Base-by-base conservation (phyloP, 2,113 vertebrate species). In the Spermophilus dauricus region DNA sequence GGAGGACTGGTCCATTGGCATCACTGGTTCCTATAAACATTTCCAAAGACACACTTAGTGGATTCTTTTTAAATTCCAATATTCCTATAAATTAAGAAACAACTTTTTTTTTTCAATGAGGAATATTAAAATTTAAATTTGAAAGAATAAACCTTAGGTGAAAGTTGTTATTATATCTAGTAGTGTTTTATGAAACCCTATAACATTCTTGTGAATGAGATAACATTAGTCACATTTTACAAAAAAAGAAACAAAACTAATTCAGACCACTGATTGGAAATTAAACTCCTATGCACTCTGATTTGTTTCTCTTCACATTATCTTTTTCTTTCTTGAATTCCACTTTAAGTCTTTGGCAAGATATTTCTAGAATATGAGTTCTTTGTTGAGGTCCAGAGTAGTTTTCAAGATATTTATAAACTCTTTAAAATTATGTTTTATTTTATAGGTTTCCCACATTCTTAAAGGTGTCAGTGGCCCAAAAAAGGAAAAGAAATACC, bases 21-120 rank as follows among this genome's bases (percentile, higher is more conserved):
- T 98, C 93, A 99, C 85, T 83, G 99, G 99, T 45, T 99, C 99
- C 99, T 99, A 98, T 13, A 98, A 98, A 96, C 39, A 97, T 0
- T 95, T 45, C 34, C 98, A 1, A 98, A 73, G 6, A 96, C 37
- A 95, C 0, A 89, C 14, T 95, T 10, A 92, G 75, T 67, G 30
- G 24, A 67, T 72, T 83, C 17, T 53, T 85, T 78, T 76, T 39
- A 95, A 77, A 94, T 78, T 14, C 30, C 48, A 86, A 61, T 51
- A 91, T n/a, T 39, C 93, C 97, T 90, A 42, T 63, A 86, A 78
- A 84, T 84, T 37, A 58, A 91, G 80, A 89, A 86, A 85, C 6
- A 83, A 63, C 24, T 73, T 37, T 95, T 92, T 45, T 77, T 77
- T n/a, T 95, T 92, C 17, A 39, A 84, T 75, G 20, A 90, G 9